Base-by-base conservation (phyloP, 2,888 invertebrate species). In the Oxytorus armatus region DNA sequence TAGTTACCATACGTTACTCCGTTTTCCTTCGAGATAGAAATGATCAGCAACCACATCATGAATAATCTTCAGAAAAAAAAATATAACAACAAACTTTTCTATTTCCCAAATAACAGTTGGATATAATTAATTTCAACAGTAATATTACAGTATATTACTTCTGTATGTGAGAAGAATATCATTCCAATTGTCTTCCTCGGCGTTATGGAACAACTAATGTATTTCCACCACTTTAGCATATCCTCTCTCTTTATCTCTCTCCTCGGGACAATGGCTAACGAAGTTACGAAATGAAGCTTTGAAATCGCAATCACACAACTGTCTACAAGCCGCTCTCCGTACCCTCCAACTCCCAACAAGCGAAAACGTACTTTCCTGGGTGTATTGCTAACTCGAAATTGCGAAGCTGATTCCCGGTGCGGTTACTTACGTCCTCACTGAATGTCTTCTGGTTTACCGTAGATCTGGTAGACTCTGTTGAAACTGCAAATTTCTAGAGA, bases 371-470 rank as follows among this genome's bases (percentile, higher is more conserved):
- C 36, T 29, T 18, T 42, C 21, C 47, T 16, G 51, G 2, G 59
- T 16, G n/a, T 51, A 14, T 49, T 16, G 53, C 44, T 39, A 23
- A 55, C 55, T 36, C 68, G 63, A 63, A 68, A 69, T 68, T 78
- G 61, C 68, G 53, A 69, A 68, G 55, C 78, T 63, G 61, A 78
- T 78, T 78, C 61, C 68, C 73, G 23, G n/a, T n/a, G 66, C 65
- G 23, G 53, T 44, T 78, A 63, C 78, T 69, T 74, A 63, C 55
- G 39, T 72, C 42, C 61, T 47, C 49, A 11, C 29, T 59, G 59
- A 16, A 49, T 51, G 29, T 42, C 59, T 39, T 61, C 72, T 10
- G 23, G 69, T 29, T 10, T 53, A 44, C 1, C 18, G 18, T 25
- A 29, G 42, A 55, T 53, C 21, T 21, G 14, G 21, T 39, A 25